Base-by-base conservation (phyloP, 1,140 invertebrate genomes). In the Cydia strobilella region DNA sequence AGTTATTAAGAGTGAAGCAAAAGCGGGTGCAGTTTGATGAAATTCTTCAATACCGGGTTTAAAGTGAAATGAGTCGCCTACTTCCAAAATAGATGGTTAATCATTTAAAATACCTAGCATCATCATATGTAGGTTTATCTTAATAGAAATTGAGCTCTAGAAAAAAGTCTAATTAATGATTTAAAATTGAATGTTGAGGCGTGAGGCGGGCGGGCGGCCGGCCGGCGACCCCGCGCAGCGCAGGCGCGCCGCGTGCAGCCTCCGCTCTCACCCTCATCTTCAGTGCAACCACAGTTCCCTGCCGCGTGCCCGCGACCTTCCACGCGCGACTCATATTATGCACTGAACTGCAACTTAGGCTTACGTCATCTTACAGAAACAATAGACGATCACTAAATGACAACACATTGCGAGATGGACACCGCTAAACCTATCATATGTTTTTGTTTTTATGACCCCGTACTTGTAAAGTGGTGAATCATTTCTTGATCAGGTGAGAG, bases 281-380 rank as follows among this genome's bases (percentile, higher is more conserved):
- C 54, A 59, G 54, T 59, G 54, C 54, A 59, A n/a, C 54, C 15
- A 59, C 54, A 23, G 20, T 23, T 10, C 18, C 54, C 54, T 9
- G 7, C 48, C 54, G 7, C 15, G 18, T 7, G n/a, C 18, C 20
- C 54, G 54, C 54, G 18, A 23, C 10, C n/a, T n/a, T 23, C 9
- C 54, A 2, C 42, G 42, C 42, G 42, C 42, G 3, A 45, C 42
- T 10, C 42, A 59, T n/a, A n/a, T 23, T 18, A 59, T 59, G 54
- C 54, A 59, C 54, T 59, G 20, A 59, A 59, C 54, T 59, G 20
- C 54, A 59, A 10, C 54, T 59, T 59, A 59, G 20, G 54, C 54
- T 59, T 59, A 59, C 54, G 54, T 59, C 54, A 59, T 23, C 54
- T 59, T 23, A 23, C 48, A 51, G 48, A 18, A 59, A 59, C 54